A percentile compares a stretch with the other conserved stretches of the same genome.
Conservation (phyloP, 2,888 invertebrate genomes). For the Odontothrips loti region DNA sequence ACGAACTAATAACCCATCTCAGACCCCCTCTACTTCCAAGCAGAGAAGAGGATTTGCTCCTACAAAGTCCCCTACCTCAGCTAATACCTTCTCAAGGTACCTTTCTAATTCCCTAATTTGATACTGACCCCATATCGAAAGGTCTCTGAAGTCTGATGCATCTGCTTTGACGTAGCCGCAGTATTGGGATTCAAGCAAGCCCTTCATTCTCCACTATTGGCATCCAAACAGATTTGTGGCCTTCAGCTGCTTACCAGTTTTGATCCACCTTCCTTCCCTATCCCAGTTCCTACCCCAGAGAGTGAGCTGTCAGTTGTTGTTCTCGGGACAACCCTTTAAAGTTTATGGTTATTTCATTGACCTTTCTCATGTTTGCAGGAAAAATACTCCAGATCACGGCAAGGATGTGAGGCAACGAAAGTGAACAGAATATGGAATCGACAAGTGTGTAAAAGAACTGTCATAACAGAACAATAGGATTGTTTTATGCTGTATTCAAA, state of each 20-base stretch:
- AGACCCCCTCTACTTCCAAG: neutral
- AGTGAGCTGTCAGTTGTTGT: slow-evolving; percentile 4
- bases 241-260: neutral
- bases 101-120: neutral
- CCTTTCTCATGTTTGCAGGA: slow-evolving; percentile 38
- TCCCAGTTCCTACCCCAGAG: neutral
- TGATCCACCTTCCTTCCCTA: neutral
- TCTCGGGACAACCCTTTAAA: no score
- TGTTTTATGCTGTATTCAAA: neutral
- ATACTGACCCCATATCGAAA: no score
- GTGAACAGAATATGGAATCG: slow-evolving; percentile 36
- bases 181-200: neutral
- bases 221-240: neutral
- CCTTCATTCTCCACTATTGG: neutral
- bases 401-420: slow-evolving; percentile 45
- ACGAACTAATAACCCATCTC: no score
- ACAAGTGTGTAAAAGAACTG: neutral
- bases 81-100: neutral
- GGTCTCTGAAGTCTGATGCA: no score
- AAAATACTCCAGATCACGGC: slow-evolving; percentile 44
- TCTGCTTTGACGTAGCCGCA: neutral
- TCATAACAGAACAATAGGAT: neutral
- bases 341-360: slow-evolving; percentile 23
- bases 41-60: neutral
- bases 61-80: neutral